These are phyloP conservation scores for Aphaenogaster floridana DNA, from an alignment of 1,140 invertebrate genomes.

Conservation along the genomic window DNA sequence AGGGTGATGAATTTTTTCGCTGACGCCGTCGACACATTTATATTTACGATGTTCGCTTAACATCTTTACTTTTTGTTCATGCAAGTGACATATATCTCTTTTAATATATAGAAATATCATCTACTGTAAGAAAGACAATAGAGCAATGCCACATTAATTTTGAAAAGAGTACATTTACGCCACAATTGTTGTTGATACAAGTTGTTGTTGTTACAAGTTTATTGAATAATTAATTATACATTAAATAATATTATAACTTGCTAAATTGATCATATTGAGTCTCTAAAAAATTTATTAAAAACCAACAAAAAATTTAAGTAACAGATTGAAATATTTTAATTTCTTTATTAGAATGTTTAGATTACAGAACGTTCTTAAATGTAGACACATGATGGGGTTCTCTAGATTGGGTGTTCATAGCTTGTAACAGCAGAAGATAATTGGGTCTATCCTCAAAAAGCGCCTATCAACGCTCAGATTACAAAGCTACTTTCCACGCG, in stretches of 20 bases:
- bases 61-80: conserved; percentile 5
- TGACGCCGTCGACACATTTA: background rate
- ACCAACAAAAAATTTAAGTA: background rate
- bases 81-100: background rate
- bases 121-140: background rate
- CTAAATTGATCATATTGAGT: background rate
- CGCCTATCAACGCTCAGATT: conserved; percentile 68
- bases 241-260: conserved; percentile 1
- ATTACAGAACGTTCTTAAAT: background rate
- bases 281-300: background rate
- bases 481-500: conserved; percentile 62
- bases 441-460: conserved; percentile 54
- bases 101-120: background rate
- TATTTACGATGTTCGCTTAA: conserved; percentile 26
- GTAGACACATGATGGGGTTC: conserved; percentile 12
- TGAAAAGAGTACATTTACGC: background rate
- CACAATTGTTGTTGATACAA: background rate
- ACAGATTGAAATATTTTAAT: background rate
- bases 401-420: conserved; percentile 32
- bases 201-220: conserved; percentile 4
- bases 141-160: conserved; percentile 8
- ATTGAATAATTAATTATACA: background rate
- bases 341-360: background rate
- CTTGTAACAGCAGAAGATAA: conserved; percentile 53
- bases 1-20: conserved; percentile 9